Conservation (phyloP, 2,888 invertebrate genomes). For the Polylopha cassiicola region DNA sequence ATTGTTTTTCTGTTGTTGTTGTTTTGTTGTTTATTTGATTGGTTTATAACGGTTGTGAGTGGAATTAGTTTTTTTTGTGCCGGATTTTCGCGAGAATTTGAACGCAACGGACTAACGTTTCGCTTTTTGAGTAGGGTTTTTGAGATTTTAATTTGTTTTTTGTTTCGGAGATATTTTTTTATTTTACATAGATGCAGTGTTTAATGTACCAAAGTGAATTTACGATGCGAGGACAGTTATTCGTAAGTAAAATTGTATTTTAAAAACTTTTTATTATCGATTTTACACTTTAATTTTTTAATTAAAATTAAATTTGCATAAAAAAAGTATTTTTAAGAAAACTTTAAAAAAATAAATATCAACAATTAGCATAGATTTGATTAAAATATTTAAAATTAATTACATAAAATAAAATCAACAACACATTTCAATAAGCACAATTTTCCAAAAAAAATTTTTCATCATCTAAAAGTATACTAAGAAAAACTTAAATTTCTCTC, state of each 20-base stretch:
- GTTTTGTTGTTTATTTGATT: constrained; percentile 38
- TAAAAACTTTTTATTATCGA: not conserved
- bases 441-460: too few relatives aligned
- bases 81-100: constrained; percentile 28
- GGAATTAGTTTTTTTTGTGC: constrained; percentile 35
- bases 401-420: not conserved
- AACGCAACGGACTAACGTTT: constrained; percentile 14
- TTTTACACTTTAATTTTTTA: constrained; percentile 1
- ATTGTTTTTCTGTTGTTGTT: constrained; percentile 40
- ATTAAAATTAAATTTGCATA: not conserved
- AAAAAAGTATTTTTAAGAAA: not conserved
- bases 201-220: constrained; percentile 21
- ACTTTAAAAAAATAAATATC: too few relatives aligned
- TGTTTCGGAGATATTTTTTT: constrained; percentile 7
- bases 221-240: constrained; percentile 22
- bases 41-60: constrained; percentile 41
- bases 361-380: too few relatives aligned
- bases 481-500: not conserved
- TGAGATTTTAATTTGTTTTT: constrained; percentile 1
- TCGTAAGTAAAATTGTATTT: constrained; percentile 19
- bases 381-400: too few relatives aligned
- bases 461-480: too few relatives aligned
- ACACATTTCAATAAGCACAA: not conserved
- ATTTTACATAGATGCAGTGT: constrained; percentile 21
- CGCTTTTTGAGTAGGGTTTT: constrained; percentile 3